Evolutionary conservation across 23 tunicate species (phyloP), one percentile per base, ranked within the genome.

Genomic region (Styela plicata): DNA sequence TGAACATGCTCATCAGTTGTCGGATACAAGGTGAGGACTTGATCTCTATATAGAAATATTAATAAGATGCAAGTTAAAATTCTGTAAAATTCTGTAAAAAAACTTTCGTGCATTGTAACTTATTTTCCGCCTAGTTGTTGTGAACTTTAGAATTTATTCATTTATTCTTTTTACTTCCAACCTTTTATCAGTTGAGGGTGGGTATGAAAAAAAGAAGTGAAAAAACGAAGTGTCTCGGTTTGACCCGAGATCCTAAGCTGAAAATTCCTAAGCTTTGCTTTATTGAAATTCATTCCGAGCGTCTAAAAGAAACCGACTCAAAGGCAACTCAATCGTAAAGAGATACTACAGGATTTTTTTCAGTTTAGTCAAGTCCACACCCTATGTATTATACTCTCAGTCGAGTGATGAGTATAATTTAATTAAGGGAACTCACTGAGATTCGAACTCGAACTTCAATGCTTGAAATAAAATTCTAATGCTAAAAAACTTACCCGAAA

Each of bases 21-120:
- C 17, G 90, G 90, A 74, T 86, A 57, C 21, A 91, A 63, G 23
- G 87, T 76, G 74, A 91, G 52, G 3, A 91, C 97, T 78, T 91
- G 97, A 64, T 86, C 87, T 34, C 97, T 91, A 69, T 32, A 86
- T 86, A 44, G 13, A 7, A 13, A 44, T 5, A 44, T 44, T 44
- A 5, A 44, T 13, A 44, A 44, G 57, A 5, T 44, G 57, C 7
- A 44, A 44, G 57, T 44, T 13, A 44, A 44, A 44, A 44, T 13
- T n/a, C n/a, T n/a, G n/a, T n/a, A 13, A 44, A 13, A 44, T 44
- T 44, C 57, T 5, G 13, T 44, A 7, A 13, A 44, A 44, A 44
- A 7, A 44, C 57, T 44, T 44, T 5, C 13, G 13, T 44, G 10
- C 10, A 44, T 13, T 5, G 7, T 44, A 44, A 44, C 57, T 5